Percentiles rank a stretch among this genome's conserved stretches.
Evolutionary conservation across 1,140 invertebrate species (phyloP).

Genomic region (Phymastichus coffea): DNA sequence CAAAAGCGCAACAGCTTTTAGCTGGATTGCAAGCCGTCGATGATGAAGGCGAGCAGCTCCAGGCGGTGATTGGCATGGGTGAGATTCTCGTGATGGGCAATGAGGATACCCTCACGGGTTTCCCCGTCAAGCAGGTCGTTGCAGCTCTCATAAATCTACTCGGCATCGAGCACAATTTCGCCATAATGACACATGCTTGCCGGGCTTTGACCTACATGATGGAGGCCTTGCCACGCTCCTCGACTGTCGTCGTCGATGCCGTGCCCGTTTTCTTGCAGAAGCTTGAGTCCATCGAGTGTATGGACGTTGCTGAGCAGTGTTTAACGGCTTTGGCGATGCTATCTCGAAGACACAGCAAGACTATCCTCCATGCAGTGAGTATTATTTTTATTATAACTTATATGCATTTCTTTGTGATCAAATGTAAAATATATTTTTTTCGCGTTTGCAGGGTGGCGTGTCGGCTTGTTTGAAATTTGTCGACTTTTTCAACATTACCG

Average conservation of each 20-base stretch:
- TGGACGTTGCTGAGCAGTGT: conserved; percentile 98
- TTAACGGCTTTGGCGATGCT: conserved; percentile 95
- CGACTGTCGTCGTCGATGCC: conserved; percentile 93
- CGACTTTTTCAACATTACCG: conserved; percentile 97
- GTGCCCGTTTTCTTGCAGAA: conserved; percentile 95
- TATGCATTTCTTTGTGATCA: too few relatives aligned
- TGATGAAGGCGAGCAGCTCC: conserved; percentile 95
- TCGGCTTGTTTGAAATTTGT: conserved; percentile 93
- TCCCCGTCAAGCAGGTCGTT: conserved; percentile 96
- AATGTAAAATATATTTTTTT: too few relatives aligned
- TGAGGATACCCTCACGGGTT: conserved; percentile 96
- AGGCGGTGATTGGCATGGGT: conserved; percentile 98
- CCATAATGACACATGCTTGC: conserved; percentile 99
- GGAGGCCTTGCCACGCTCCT: conserved; percentile 95
- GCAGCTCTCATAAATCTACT: conserved; percentile 87
- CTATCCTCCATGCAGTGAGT: conserved; percentile 89
- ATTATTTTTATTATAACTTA: too few relatives aligned
- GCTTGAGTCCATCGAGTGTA: conserved; percentile 96
- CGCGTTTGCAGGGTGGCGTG: conserved; percentile 86
- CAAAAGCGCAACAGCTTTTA: conserved; percentile 91
- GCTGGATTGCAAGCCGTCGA: conserved; percentile 90
- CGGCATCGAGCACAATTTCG: conserved; percentile 96
- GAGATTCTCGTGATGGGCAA: conserved; percentile 99
- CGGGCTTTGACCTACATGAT: conserved; percentile 99
- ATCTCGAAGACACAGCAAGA: conserved; percentile 93